Evolutionary conservation across 2,888 invertebrate species (phyloP).

Genomic region (Choreutis nemorana): DNA sequence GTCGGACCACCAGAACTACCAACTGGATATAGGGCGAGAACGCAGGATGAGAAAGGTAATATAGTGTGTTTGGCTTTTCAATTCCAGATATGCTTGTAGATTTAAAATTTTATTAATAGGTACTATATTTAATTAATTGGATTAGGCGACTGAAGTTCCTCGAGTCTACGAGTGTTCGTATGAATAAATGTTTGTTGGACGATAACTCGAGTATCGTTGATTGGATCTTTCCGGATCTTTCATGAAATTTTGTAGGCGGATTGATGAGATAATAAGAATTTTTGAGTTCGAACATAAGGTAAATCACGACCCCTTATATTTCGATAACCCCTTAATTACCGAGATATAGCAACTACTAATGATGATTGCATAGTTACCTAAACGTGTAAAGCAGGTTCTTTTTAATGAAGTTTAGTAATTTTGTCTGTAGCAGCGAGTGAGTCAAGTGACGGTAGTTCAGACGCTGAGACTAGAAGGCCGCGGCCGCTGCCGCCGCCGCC

Average conservation of each 20-base stretch:
- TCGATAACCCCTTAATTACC: too few species aligned
- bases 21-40: slow-evolving; percentile 48
- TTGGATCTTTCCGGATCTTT: not conserved
- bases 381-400: too few species aligned
- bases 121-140: not conserved
- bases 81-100: too few species aligned
- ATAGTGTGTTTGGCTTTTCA: too few species aligned
- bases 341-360: too few species aligned
- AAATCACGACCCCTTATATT: too few species aligned
- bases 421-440: slow-evolving; percentile 44
- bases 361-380: too few species aligned
- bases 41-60: slow-evolving; percentile 61
- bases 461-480: slow-evolving; percentile 41
- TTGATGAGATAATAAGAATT: not conserved
- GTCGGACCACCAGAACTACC: slow-evolving; percentile 74
- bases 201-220: not conserved
- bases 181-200: not conserved
- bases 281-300: too few species aligned
- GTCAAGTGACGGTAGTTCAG: slow-evolving; percentile 68
- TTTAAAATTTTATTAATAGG: not conserved
- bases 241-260: too few species aligned
- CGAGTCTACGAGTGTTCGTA: not conserved
- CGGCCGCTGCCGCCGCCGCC: slow-evolving; percentile 47
- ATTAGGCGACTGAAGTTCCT: not conserved
- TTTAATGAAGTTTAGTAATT: not conserved